Evolutionary conservation across 64 coral and sea anemone genomes (phyloP).

Genomic region (Cladopsammia gracilis): DNA sequence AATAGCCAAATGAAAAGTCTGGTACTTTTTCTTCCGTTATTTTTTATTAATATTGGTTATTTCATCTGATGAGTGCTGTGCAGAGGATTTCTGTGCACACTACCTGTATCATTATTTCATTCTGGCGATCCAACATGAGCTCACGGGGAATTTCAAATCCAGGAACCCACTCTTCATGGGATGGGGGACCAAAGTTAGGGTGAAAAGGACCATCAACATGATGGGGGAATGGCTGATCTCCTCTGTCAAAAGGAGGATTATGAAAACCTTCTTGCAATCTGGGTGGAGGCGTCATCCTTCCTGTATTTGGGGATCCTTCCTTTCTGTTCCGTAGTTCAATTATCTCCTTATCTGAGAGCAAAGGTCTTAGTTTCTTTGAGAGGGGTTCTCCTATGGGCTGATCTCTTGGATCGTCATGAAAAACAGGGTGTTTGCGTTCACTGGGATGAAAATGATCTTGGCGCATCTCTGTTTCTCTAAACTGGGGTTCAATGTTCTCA

Average conservation of each 20-base stretch:
- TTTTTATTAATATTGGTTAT: too few relatives aligned
- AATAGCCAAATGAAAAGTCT: too few relatives aligned
- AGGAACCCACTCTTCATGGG: constrained; percentile 31
- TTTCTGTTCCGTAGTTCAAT: constrained; percentile 66
- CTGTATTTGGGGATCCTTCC: constrained; percentile 23
- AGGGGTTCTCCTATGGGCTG: constrained; percentile 58
- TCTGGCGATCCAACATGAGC: constrained; percentile 76
- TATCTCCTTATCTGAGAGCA: constrained; percentile 77
- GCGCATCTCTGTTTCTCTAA: background rate
- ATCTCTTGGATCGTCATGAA: constrained; percentile 28
- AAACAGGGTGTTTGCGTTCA: background rate
- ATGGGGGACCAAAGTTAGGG: constrained; percentile 8
- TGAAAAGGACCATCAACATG: constrained; percentile 1
- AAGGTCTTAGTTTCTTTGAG: constrained; percentile 78
- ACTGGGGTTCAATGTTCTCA: background rate
- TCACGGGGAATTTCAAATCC: constrained; percentile 87
- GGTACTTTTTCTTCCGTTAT: too few relatives aligned
- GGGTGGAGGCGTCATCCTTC: constrained; percentile 35
- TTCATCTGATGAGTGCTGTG: too few relatives aligned
- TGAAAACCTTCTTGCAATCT: constrained; percentile 3
- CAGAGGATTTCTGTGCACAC: background rate
- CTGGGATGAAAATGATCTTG: constrained; percentile 7
- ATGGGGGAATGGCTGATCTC: constrained; percentile 4
- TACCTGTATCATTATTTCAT: constrained; percentile 84
- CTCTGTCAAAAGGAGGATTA: background rate